These are phyloP conservation scores for Eciton burchellii DNA, from an alignment of 1,140 invertebrate species.

Conservation along the genomic window DNA sequence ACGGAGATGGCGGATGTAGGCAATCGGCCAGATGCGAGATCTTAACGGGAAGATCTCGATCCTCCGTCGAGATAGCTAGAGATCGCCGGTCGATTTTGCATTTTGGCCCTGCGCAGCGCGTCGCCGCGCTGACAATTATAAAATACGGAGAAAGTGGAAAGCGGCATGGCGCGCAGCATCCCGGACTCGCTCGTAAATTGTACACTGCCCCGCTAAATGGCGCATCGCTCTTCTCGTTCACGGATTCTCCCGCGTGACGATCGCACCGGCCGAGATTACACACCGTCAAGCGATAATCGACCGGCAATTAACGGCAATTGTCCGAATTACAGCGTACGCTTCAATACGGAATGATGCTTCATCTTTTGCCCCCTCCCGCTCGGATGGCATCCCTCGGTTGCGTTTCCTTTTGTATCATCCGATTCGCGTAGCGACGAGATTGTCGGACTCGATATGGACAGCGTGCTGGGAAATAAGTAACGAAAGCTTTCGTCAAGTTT, in stretches of 20 bases:
- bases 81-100: neutral
- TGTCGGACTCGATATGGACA: neutral
- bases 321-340: neutral
- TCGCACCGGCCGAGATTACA: neutral
- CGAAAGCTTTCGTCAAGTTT: neutral
- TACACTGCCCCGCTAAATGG: neutral
- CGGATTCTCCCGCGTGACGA: neutral
- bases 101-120: neutral
- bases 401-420: neutral
- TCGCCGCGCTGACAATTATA: neutral
- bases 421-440: neutral
- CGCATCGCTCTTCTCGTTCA: neutral
- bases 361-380: neutral
- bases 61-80: neutral
- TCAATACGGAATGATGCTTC: neutral
- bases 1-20: no score
- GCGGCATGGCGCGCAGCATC: conserved; percentile 16
- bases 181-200: conserved; percentile 2
- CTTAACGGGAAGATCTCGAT: neutral
- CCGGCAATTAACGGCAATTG: neutral
- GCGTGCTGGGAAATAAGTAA: neutral
- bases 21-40: no score
- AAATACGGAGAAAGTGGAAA: conserved; percentile 17
- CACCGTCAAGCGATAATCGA: neutral
- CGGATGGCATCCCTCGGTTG: neutral